These are phyloP conservation scores for Hydractinia echinata DNA, from an alignment of 30 jellyfish, hydroid and myxozoan species.

Conservation along the genomic window DNA sequence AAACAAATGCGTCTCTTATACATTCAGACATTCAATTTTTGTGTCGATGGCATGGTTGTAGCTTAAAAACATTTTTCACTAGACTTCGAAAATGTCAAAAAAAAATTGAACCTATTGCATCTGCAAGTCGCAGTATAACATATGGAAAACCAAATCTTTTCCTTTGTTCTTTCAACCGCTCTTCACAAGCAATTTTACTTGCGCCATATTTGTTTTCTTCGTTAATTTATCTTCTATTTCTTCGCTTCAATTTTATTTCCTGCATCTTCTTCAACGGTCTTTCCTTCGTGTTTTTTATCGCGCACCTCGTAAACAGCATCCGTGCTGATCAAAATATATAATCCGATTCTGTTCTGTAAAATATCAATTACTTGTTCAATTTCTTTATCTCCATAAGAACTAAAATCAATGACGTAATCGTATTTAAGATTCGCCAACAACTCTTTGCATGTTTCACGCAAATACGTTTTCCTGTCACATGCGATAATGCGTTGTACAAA, in stretches of 20 bases:
- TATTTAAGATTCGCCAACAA: constrained; percentile 46
- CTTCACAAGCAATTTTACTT: constrained; percentile 81
- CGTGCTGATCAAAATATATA: constrained; percentile 66
- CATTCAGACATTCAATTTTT: too few species aligned
- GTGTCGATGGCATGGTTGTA: too few species aligned
- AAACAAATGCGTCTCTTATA: too few species aligned
- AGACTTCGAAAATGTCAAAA: not conserved
- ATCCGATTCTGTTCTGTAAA: constrained; percentile 52
- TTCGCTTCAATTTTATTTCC: constrained; percentile 23
- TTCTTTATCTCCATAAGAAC: constrained; percentile 67
- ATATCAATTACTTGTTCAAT: constrained; percentile 75
- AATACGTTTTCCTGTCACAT: constrained; percentile 82
- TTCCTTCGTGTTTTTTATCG: constrained; percentile 48
- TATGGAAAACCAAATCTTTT: constrained; percentile 80
- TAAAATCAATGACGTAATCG: constrained; percentile 85
- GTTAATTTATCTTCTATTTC: constrained; percentile 34
- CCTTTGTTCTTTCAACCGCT: constrained; percentile 63
- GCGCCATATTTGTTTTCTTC: constrained; percentile 66
- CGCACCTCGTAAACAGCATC: constrained; percentile 90
- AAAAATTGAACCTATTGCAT: constrained; percentile 67
- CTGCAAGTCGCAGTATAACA: constrained; percentile 82
- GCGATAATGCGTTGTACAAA: constrained; percentile 27
- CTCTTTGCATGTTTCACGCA: constrained; percentile 61
- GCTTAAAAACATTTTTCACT: too few species aligned
- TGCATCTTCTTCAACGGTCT: constrained; percentile 65